Evolutionary conservation across 2,113 vertebrate genomes (phyloP), one percentile per base, ranked within the genome.

Genomic region (Sinosuthora webbiana): DNA sequence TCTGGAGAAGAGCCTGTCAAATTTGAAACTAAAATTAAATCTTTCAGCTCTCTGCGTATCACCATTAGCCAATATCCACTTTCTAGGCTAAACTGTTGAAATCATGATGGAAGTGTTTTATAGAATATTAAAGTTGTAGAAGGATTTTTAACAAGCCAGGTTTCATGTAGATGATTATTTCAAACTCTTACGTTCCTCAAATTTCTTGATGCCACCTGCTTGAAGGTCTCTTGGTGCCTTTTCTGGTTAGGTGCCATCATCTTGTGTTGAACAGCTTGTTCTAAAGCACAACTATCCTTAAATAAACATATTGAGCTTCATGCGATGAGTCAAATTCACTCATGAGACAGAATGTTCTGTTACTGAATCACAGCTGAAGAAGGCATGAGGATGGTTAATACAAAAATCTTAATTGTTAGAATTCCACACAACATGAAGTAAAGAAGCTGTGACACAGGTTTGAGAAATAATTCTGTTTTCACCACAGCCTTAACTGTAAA

Each of bases 381-480:
- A 93, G 94, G 75, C 31, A 82, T 71, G 74, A 76, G 97, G 94
- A 97, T 94, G 84, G 90, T 78, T 97, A 97, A 94, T 94, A 86
- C 31, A 79, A 77, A 96, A 96, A 83, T 70, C 60, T 93, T 93
- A 94, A 90, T 95, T 95, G 86, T 94, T 91, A 80, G 83, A 59
- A 50, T 81, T 75, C 52, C 7, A 17, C 69, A 78, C 88, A 65
- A 71, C 14, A 77, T 76, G 44, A 93, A 95, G 90, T 81, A 79
- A 73, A 94, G 45, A 94, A 64, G 10, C 62, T 85, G 9, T 67
- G 87, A 57, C 31, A 41, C 60, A 78, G 69, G 60, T 92, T 78
- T 94, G 53, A 79, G 69, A 93, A 93, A 62, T 77, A 94, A 13
- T 92, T 91, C 45, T 83, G n/a, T 31, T 94, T 96, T 96, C 28